Base-by-base conservation (phyloP, 2,888 invertebrate species). In the Tethea ocularis region DNA sequence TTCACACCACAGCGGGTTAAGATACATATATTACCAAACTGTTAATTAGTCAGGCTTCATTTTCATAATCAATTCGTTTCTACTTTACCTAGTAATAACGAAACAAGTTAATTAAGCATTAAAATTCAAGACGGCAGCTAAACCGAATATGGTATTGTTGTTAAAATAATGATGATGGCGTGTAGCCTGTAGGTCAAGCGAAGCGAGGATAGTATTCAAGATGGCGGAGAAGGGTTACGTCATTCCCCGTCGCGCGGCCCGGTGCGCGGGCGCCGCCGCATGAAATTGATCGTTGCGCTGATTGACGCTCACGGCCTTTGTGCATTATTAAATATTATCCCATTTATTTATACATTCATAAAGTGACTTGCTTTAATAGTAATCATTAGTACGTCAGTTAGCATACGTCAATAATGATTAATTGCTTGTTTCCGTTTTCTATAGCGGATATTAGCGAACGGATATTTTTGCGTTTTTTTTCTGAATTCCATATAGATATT, bases 281-380 rank as follows among this genome's bases (percentile, higher is more conserved):
- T 76, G 80, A 75, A 81, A 83, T 85, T 84, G 82, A 84, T 82
- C 75, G 77, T 77, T 71, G 72, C 75, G 79, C 74, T 84, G 86
- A 86, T 87, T 86, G 83, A 83, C 78, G 76, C 81, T 85, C 85
- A 81, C 67, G 82, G 83, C 71, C 85, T 81, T 80, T 80, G 83
- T 83, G 78, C 77, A 77, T 68, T 33, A 33, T 33, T 68, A 57
- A 57, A 46, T 46, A 46, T n/a, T n/a, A n/a, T n/a, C n/a, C n/a
- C n/a, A n/a, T n/a, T n/a, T n/a, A n/a, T 7, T 46, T 46, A 46
- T 20, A 46, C 20, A 46, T 46, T 46, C 17, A 17, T 17, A 46
- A 46, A 8, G 46, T 46, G 46, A 46, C 41, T n/a, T 6, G 41
- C 5, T 41, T 17, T 41, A 8, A 17, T 41, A 41, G 17, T 41